Evolutionary conservation across 64 coral and sea anemone species (phyloP).

Genomic region (Trachythela sp.): DNA sequence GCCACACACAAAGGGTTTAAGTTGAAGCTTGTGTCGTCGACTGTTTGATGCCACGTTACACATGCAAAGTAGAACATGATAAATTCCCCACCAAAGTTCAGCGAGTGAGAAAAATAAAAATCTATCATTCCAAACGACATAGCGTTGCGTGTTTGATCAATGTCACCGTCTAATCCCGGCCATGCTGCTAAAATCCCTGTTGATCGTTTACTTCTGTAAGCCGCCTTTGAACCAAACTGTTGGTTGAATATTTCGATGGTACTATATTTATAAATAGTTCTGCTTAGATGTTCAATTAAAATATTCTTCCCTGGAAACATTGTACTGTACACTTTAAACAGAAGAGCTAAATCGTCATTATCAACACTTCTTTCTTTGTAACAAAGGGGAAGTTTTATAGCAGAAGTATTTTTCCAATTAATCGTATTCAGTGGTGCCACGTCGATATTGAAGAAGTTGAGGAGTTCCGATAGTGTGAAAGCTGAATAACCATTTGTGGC

Average conservation of each 20-base stretch:
- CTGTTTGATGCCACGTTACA: neutral
- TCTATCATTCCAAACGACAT: neutral
- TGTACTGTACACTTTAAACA: constrained; percentile 9
- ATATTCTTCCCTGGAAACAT: neutral
- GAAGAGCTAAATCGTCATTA: constrained; percentile 8
- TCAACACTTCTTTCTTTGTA: constrained; percentile 19
- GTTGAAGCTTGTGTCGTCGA: neutral
- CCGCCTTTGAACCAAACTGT: neutral
- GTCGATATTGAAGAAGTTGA: neutral
- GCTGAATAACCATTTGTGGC: too few species aligned
- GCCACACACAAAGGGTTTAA: neutral
- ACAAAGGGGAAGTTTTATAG: neutral
- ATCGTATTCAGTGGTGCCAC: neutral
- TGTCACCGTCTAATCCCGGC: neutral
- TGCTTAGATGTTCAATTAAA: neutral
- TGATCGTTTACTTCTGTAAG: neutral
- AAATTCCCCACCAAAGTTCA: neutral
- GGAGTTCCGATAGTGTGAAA: neutral
- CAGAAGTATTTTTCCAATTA: neutral
- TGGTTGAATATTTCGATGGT: neutral
- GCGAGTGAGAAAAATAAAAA: neutral
- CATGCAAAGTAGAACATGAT: neutral
- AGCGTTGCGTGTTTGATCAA: neutral
- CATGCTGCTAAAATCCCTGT: neutral
- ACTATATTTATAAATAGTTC: neutral